These are phyloP conservation scores for Imbricaverruca yamaguchii DNA, from an alignment of 2,888 invertebrate genomes.

Conservation along the genomic window DNA sequence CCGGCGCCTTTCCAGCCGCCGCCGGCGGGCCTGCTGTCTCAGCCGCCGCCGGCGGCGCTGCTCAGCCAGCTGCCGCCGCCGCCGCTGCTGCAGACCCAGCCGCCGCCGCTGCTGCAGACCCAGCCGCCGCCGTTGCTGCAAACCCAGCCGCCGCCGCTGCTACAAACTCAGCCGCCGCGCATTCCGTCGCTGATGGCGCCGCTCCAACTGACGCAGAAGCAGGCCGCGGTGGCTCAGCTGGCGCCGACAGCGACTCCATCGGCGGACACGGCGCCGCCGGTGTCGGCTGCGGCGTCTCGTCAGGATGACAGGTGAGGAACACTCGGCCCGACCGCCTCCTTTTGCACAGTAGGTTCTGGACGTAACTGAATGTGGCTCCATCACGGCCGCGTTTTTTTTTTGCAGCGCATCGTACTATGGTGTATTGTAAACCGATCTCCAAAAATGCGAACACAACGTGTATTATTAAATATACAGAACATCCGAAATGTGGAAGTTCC, in stretches of 20 bases:
- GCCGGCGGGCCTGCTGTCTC: neutral
- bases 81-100: neutral
- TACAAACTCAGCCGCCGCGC: neutral
- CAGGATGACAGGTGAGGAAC: slow-evolving; percentile 2
- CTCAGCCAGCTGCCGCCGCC: slow-evolving; percentile 4
- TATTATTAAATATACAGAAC: too few relatives aligned
- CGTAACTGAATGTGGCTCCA: too few relatives aligned
- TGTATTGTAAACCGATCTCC: too few relatives aligned
- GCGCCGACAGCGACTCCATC: neutral
- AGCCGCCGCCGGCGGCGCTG: neutral
- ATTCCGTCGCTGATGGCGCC: neutral
- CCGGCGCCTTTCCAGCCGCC: neutral
- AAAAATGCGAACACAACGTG: too few relatives aligned
- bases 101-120: neutral
- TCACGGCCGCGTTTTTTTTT: too few relatives aligned
- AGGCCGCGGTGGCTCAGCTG: neutral
- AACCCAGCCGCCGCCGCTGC: neutral
- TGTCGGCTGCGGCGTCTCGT: neutral
- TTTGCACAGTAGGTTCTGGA: too few relatives aligned
- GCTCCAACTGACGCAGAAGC: neutral
- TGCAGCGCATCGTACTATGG: too few relatives aligned
- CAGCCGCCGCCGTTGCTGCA: neutral
- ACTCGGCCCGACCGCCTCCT: too few relatives aligned
- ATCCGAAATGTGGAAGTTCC: too few relatives aligned
- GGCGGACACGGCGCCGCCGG: neutral